Evolutionary conservation across 2,797 vertebrate species (phyloP).

Genomic region (Lepilemur ruficaudatus): DNA sequence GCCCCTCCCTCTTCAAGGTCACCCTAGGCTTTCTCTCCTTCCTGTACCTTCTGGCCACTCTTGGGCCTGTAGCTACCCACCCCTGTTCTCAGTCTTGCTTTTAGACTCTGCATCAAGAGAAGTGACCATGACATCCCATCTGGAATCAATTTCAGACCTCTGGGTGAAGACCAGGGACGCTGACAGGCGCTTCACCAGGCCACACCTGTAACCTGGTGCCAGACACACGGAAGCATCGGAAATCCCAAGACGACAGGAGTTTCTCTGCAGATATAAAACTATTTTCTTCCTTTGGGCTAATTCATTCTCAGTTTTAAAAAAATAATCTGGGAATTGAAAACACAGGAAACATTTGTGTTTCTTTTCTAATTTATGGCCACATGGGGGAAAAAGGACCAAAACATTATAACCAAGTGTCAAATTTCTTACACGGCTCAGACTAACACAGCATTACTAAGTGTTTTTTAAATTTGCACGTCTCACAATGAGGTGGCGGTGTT

Average conservation of each 20-base stretch:
- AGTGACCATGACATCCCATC: background rate
- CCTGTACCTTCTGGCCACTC: background rate
- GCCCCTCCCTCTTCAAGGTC: too few species aligned
- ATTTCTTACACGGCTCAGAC: background rate
- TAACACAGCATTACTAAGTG: background rate
- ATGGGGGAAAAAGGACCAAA: background rate
- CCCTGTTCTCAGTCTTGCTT: background rate
- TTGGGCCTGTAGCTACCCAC: rapidly evolving
- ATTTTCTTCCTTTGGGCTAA: background rate
- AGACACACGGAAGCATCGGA: background rate
- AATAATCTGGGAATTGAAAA: background rate
- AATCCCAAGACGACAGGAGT: background rate
- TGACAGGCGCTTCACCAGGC: background rate
- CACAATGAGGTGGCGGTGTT: background rate
- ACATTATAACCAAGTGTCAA: background rate
- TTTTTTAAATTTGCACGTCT: background rate
- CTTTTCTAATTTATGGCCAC: background rate
- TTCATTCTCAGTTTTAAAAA: background rate
- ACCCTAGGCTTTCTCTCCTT: background rate
- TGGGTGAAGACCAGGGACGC: background rate
- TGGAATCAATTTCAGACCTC: background rate
- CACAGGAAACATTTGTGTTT: background rate
- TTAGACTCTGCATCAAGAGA: background rate
- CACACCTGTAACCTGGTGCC: background rate
- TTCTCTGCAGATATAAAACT: background rate